Base-by-base conservation (phyloP, 2,797 vertebrate species). In the Myotis findleyi region DNA sequence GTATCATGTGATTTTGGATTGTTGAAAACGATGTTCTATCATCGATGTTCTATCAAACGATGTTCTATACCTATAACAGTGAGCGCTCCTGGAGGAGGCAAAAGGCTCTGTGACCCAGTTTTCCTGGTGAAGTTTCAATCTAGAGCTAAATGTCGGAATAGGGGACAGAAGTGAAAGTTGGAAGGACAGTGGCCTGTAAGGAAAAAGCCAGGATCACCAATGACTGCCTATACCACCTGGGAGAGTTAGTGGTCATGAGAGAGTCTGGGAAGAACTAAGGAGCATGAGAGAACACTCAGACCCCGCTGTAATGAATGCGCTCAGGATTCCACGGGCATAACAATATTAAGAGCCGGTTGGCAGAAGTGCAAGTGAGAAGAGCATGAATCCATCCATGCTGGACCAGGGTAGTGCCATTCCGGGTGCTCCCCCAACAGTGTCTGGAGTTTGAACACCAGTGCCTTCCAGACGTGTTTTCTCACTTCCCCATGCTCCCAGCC, bases 101-200 rank as follows among this genome's bases (percentile, higher is more conserved):
- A 81, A 68, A 75, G 47, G 27, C n/a, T 66, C 30, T 41, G 10
- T 76, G 76, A 68, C 73, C 25, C 49, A 75, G 36, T 55, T 89
- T 87, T 49, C 47, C 47, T 30, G 16, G 69, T 72, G 72, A 94
- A 76, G 73, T 33, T 62, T 85, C 36, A 36, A 23, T n/a, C 20
- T 57, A 68, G 77, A 94, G 73, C 36, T 41, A 88, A 38, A 87
- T 85, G 69, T 95, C 30, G 57, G 64, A 93, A 85, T 92, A n/a
- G 86, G 64, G 92, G 85, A 51, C 41, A 68, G 47, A 89, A 82
- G 23, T 53, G 9, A 55, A 82, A 84, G 30, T 44, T 55, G 57
- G 27, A 25, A 76, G 51, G 57, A 80, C 27, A 33, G 49, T 81
- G 82, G 77, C 5, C 33, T 73, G 3, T 21, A 30, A n/a, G 57